Evolutionary conservation across 2,888 invertebrate species (phyloP).

Genomic region (Sepiola atlantica): DNA sequence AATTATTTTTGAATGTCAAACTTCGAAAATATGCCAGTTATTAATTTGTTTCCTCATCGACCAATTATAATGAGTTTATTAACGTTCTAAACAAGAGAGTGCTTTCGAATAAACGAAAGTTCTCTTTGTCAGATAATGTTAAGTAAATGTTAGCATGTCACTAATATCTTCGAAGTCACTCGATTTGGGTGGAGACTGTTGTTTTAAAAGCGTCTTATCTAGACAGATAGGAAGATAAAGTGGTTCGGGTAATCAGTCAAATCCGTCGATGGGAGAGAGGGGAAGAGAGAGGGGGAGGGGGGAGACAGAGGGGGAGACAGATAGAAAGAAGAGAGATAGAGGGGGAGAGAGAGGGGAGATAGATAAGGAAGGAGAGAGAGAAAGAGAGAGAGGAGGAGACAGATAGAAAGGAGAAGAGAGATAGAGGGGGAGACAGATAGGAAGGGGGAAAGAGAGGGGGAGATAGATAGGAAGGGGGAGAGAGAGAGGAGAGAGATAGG

Average conservation of each 20-base stretch:
- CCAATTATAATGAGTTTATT: too few relatives aligned
- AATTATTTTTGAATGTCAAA: too few relatives aligned
- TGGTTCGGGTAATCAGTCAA: not conserved
- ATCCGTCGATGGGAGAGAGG: not conserved
- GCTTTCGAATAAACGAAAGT: too few relatives aligned
- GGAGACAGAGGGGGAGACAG: not conserved
- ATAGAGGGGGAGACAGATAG: not conserved
- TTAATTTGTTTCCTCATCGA: too few relatives aligned
- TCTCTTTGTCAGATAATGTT: too few relatives aligned
- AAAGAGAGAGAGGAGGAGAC: not conserved
- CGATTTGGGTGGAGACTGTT: too few relatives aligned
- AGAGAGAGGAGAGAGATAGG: not conserved
- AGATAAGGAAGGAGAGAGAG: not conserved
- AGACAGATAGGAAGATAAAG: not conserved
- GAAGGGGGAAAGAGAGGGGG: not conserved
- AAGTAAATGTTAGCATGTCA: too few relatives aligned
- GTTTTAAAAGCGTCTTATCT: too few relatives aligned
- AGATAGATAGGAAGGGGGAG: not conserved
- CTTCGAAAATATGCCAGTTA: too few relatives aligned
- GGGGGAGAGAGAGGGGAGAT: not conserved
- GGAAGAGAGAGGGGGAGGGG: not conserved
- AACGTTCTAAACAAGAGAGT: too few relatives aligned
- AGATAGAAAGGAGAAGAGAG: not conserved
- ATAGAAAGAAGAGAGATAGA: not conserved
- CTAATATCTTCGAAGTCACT: too few relatives aligned